phyloP scores from a whole-genome alignment of 2,113 vertebrate genomes.

The Drymodes brunneopygia region DNA sequence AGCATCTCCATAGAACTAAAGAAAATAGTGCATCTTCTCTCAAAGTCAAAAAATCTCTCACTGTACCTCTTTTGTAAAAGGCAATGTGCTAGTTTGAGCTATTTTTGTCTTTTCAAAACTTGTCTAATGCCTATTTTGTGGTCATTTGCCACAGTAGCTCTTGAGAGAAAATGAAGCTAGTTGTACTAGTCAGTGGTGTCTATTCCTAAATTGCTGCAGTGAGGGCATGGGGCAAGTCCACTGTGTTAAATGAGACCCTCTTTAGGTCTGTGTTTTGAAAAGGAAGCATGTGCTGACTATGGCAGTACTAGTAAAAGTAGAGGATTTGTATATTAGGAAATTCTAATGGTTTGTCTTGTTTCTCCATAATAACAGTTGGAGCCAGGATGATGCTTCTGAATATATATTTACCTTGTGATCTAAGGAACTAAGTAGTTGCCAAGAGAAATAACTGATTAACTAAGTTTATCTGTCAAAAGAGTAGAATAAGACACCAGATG shows the following conservation, averaged over 20 bases:
- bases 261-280: neutral
- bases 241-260: neutral
- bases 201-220: neutral
- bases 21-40: neutral
- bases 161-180: neutral
- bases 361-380: neutral
- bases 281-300: neutral
- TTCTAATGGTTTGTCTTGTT: neutral
- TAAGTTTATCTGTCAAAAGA: neutral
- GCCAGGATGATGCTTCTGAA: neutral
- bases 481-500: neutral
- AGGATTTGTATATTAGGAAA: neutral
- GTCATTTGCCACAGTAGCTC: neutral
- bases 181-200: neutral
- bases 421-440: neutral
- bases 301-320: neutral
- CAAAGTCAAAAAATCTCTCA: neutral
- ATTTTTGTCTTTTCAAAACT: neutral
- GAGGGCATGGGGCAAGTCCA: neutral
- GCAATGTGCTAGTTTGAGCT: neutral
- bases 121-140: neutral
- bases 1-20: neutral
- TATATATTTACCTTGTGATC: neutral
- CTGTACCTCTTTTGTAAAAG: neutral
- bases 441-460: neutral